Evolutionary conservation across 2,113 vertebrate species (phyloP), one percentile per base, ranked within the genome.

Genomic region (Cebus imitator): DNA sequence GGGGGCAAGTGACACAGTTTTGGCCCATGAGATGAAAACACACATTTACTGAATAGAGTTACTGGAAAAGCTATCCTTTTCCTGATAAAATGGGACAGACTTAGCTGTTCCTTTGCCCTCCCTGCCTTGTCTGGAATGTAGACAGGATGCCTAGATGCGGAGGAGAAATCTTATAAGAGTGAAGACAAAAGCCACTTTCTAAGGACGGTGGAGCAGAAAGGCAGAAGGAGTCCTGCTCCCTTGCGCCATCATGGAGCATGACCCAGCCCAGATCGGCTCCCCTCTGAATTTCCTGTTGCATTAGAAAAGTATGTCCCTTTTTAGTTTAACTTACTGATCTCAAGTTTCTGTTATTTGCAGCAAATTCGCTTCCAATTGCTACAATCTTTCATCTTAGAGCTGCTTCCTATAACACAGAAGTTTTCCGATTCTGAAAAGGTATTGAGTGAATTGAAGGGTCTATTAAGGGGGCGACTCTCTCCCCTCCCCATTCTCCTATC

Each of bases 61-160:
- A 80, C 80, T 27, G 73, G 91, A 79, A 95, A 87, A 90, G 30
- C 32, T 64, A 50, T 85, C 80, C 30, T 61, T 87, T 91, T 93
- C 50, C 57, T 66, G 30, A 64, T 89, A 66, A 61, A 68, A 95
- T 90, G 55, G 55, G 30, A n/a, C 32, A 43, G 57, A 72, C 20
- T 78, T 72, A 40, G 57, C n/a, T 75, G 48, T 45, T 27, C 48
- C 5, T 87, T 76, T 87, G 86, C 14, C 32, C 27, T 73, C 30
- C 37, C 21, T 57, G 66, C 81, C 61, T 87, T 35, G 17, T 58
- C 37, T 72, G 40, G 10, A n/a, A 40, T 6, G 37, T 30, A 83
- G 45, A 81, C 55, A 52, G 48, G 16, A 58, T 45, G 30, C 30
- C 37, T 37, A 6, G 82, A 87, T 55, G 40, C 27, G 16, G 50